Evolutionary conservation across 2,797 vertebrate genomes (phyloP), one percentile per base, ranked within the genome.

Genomic region (Neosalanx taihuensis): DNA sequence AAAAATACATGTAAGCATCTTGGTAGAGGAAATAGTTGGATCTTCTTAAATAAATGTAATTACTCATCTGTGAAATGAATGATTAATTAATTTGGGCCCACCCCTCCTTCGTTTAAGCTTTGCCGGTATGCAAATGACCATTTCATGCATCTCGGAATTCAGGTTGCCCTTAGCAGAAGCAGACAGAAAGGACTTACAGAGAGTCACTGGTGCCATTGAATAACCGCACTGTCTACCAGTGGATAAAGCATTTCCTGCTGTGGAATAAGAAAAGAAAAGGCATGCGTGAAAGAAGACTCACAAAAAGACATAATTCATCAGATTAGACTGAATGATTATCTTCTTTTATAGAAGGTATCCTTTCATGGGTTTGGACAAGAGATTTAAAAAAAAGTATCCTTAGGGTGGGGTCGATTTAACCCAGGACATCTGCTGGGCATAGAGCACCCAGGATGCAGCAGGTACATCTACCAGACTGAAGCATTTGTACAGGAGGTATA

Each of bases 181-280:
- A 90, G 85, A 90, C 88, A 88, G 89, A 90, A 90, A 87, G 83
- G 85, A 91, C 93, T 93, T 93, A 94, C 93, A 94, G 90, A 86
- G 86, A 89, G 85, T 86, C 92, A 91, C 74, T 72, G 89, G 81
- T 78, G 84, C 76, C 85, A 87, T 77, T 87, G 90, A 91, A 92
- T 90, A 89, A 94, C 91, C 87, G 80, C 86, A 92, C 89, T 93
- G 92, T 92, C 89, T 94, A 94, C 87, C 85, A 89, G 87, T 85
- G 82, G 82, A 87, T 91, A 84, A 91, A 64, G 67, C 87, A 91
- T 86, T 90, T 86, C 88, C 92, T 92, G 86, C 76, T 88, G 90
- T 85, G 87, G 90, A 93, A 85, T 83, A 88, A 92, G 85, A 90
- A 91, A 83, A 91, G 81, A 75, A 84, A 78, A 18, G 79, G 87